A percentile compares a stretch with the other conserved stretches of the same genome.
Conservation (phyloP, 2,113 vertebrate genomes). For the Electrona antarctica region DNA sequence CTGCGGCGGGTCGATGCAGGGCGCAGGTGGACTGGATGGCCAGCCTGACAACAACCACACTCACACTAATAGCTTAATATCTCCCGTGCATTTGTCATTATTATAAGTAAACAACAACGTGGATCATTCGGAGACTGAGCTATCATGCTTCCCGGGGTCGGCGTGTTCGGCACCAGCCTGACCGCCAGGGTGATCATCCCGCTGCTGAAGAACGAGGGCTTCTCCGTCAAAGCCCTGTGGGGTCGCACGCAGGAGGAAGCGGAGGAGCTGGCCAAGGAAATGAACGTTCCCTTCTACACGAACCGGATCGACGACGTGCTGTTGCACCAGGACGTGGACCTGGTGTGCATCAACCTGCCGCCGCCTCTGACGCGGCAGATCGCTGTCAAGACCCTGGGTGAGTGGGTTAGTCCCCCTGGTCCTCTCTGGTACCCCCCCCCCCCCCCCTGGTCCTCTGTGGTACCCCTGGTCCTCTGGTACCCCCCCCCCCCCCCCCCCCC, state of each 20-base stretch:
- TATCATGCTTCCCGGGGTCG: slow-evolving; percentile 95
- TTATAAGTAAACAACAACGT: slow-evolving; percentile 6
- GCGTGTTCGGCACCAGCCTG: slow-evolving; percentile 96
- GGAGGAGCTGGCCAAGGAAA: slow-evolving; percentile 96
- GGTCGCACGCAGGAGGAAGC: slow-evolving; percentile 96
- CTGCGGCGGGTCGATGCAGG: slow-evolving; percentile 41
- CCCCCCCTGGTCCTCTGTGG: no score
- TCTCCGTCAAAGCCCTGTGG: slow-evolving; percentile 95
- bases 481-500: no score
- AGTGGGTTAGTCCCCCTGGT: slow-evolving; percentile 73
- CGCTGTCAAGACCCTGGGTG: slow-evolving; percentile 95
- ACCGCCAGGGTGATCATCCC: slow-evolving; percentile 95
- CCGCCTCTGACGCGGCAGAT: slow-evolving; percentile 96
- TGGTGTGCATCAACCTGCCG: slow-evolving; percentile 97
- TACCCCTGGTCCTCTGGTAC: no score
- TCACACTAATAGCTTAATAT: not conserved
- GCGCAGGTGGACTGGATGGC: slow-evolving; percentile 71
- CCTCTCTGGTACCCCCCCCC: no score
- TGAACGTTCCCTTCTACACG: slow-evolving; percentile 96
- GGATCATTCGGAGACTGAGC: slow-evolving; percentile 56
- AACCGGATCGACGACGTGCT: slow-evolving; percentile 97
- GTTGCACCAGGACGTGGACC: slow-evolving; percentile 95
- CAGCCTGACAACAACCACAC: slow-evolving; percentile 54
- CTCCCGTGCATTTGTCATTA: slow-evolving; percentile 32
- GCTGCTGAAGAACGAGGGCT: slow-evolving; percentile 93